A percentile compares a stretch with the other conserved stretches of the same genome.
Evolutionary conservation across 2,888 invertebrate genomes (phyloP).

Genomic region (Synanthedon andrenaeformis): DNA sequence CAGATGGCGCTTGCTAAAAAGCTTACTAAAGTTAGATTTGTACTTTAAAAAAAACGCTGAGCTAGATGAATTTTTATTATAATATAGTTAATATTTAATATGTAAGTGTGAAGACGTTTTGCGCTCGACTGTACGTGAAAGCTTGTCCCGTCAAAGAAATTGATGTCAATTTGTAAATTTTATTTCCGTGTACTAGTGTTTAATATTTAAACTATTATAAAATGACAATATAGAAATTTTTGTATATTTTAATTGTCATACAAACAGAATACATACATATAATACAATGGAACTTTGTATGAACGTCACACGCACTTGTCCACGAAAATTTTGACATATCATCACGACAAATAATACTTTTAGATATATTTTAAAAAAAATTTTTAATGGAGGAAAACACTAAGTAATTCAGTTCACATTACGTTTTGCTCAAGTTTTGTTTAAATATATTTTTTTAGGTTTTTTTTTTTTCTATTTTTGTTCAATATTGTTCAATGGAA

Average conservation of each 20-base stretch:
- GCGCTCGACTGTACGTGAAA: slow-evolving; percentile 35
- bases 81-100: slow-evolving; percentile 4
- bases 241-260: neutral
- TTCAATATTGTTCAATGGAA: slow-evolving; percentile 4
- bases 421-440: slow-evolving; percentile 9
- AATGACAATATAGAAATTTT: neutral
- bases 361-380: too few species aligned
- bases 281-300: slow-evolving; percentile 14
- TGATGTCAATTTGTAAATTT: slow-evolving; percentile 31
- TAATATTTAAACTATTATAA: neutral
- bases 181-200: slow-evolving; percentile 7
- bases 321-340: slow-evolving; percentile 40
- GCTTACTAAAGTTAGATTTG: slow-evolving; percentile 36
- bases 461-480: slow-evolving; percentile 13
- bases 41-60: slow-evolving; percentile 25
- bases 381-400: too few species aligned
- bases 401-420: too few species aligned
- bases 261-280: too few species aligned
- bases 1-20: slow-evolving; percentile 10
- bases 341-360: slow-evolving; percentile 48
- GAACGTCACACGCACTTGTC: too few species aligned
- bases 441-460: neutral
- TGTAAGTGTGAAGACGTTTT: slow-evolving; percentile 8
- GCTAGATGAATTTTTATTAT: slow-evolving; percentile 5
- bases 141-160: slow-evolving; percentile 17